Evolutionary conservation across 2,888 invertebrate genomes (phyloP).

Genomic region (Lydus trimaculatus): DNA sequence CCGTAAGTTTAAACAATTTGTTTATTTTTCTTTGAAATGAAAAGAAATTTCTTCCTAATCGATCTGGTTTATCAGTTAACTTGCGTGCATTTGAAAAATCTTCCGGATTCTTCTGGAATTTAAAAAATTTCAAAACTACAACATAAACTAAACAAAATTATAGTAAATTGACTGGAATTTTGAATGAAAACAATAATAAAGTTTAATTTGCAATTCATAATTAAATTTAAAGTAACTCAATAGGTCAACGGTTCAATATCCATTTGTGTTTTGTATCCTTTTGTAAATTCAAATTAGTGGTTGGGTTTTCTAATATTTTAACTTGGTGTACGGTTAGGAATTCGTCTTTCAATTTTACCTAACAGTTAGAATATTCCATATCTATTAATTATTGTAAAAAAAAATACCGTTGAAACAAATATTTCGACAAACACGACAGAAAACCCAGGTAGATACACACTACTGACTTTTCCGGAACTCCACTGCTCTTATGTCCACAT

Average conservation of each 20-base stretch:
- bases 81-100: neutral
- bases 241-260: slow-evolving; percentile 22
- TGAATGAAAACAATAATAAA: neutral
- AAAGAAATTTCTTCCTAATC: too few relatives aligned
- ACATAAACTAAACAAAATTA: neutral
- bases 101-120: neutral
- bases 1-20: neutral
- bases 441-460: too few relatives aligned
- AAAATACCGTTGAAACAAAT: neutral
- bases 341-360: neutral
- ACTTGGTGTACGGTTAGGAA: slow-evolving; percentile 25
- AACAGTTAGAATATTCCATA: slow-evolving; percentile 5
- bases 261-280: slow-evolving; percentile 6
- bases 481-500: neutral
- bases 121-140: neutral
- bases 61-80: neutral
- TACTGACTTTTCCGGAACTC: neutral
- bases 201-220: too few relatives aligned
- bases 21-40: too few relatives aligned
- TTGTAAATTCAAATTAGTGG: slow-evolving; percentile 20
- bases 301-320: slow-evolving; percentile 3
- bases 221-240: slow-evolving; percentile 5
- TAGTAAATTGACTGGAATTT: neutral
- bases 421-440: too few relatives aligned
- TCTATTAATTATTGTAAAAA: neutral